Conservation (phyloP, 2,797 vertebrate species). For the Ficedula albicollis region DNA sequence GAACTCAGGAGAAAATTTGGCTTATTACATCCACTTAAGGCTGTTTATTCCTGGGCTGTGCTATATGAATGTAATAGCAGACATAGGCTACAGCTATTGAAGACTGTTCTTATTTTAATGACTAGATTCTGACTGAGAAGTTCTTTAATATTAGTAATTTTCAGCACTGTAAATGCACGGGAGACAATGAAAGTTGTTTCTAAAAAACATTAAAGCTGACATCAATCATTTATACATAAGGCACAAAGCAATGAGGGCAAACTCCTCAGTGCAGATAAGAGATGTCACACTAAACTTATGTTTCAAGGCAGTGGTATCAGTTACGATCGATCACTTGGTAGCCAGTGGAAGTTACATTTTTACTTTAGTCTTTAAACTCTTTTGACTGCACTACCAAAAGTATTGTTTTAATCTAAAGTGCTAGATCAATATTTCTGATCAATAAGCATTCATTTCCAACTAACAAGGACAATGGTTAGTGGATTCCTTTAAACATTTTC, state of each 20-base stretch:
- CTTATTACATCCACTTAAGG: neutral
- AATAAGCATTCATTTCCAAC: conserved; percentile 81
- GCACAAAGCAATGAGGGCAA: conserved; percentile 76
- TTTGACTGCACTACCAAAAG: conserved; percentile 77
- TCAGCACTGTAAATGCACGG: conserved; percentile 58
- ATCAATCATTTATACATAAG: conserved; percentile 80
- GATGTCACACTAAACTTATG: conserved; percentile 83
- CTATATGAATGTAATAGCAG: conserved; percentile 9
- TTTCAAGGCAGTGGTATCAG: conserved; percentile 80
- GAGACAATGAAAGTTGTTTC: conserved; percentile 71
- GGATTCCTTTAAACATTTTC: conserved; percentile 77
- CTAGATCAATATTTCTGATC: conserved; percentile 79
- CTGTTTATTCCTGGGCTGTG: conserved; percentile 41
- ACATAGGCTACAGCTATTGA: conserved; percentile 19
- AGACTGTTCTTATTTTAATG: conserved; percentile 61
- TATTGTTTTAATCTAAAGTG: conserved; percentile 81
- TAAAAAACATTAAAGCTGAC: conserved; percentile 73
- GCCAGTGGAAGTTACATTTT: conserved; percentile 80
- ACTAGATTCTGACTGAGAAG: conserved; percentile 49
- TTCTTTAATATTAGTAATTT: conserved; percentile 59
- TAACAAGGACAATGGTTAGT: conserved; percentile 76
- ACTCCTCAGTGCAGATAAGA: conserved; percentile 85
- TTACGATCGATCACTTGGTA: conserved; percentile 83
- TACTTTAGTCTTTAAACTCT: conserved; percentile 82
- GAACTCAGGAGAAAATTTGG: neutral